Conservation (phyloP, 2,888 invertebrate genomes). For the Agonopterix heracliana region DNA sequence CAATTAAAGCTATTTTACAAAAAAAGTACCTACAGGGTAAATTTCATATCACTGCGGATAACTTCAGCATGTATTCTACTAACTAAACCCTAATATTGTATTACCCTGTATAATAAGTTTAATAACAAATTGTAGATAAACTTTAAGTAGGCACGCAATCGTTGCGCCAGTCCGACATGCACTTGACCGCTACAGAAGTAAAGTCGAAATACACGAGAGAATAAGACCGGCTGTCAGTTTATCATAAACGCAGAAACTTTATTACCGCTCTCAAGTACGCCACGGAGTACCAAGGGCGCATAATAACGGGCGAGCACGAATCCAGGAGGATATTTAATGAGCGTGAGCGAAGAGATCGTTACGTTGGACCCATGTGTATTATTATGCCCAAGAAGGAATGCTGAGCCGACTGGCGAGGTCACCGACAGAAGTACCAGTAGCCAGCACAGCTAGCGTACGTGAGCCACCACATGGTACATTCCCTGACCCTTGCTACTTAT, state of each 20-base stretch:
- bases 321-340: slow-evolving; percentile 57
- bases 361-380: slow-evolving; percentile 65
- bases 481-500: slow-evolving; percentile 41
- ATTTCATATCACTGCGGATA: no score
- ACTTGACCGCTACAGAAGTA: no score
- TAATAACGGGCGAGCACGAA: slow-evolving; percentile 40
- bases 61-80: no score
- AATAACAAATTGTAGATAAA: no score
- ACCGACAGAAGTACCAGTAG: slow-evolving; percentile 57
- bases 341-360: slow-evolving; percentile 57
- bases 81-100: no score
- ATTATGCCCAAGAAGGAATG: slow-evolving; percentile 73
- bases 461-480: slow-evolving; percentile 24
- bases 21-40: no score
- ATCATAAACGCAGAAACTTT: slow-evolving; percentile 11
- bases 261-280: slow-evolving; percentile 17
- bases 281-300: slow-evolving; percentile 32
- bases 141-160: no score
- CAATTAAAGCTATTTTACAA: no score
- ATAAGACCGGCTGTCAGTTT: not conserved
- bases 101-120: no score
- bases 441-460: slow-evolving; percentile 25
- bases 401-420: slow-evolving; percentile 46
- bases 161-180: no score
- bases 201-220: no score